phyloP scores from a whole-genome alignment of 2,888 invertebrate species.

The Trichopoda pennipes region DNA sequence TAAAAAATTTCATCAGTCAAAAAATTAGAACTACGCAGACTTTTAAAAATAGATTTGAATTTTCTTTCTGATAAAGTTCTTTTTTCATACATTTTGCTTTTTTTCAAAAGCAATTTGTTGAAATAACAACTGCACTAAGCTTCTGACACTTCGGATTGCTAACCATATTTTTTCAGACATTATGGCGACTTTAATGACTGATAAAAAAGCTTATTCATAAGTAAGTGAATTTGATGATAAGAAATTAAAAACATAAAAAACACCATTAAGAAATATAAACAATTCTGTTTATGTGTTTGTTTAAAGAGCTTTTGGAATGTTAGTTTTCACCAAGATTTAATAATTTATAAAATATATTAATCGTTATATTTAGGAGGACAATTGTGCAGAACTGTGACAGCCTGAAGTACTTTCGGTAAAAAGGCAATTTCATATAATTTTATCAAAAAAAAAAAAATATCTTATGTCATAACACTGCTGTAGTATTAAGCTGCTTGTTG shows the following conservation, averaged over 20 bases:
- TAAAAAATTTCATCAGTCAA: too few relatives aligned
- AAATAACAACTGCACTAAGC: slow-evolving; percentile 11
- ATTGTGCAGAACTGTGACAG: too few relatives aligned
- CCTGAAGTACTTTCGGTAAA: too few relatives aligned
- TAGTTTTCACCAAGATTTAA: neutral
- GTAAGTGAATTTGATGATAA: slow-evolving; percentile 41
- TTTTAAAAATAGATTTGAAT: too few relatives aligned
- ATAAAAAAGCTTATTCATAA: slow-evolving; percentile 62
- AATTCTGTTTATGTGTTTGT: neutral
- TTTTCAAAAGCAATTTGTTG: neutral
- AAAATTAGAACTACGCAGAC: too few relatives aligned
- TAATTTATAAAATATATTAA: neutral
- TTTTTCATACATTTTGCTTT: too few relatives aligned
- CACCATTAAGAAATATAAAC: neutral
- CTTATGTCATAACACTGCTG: too few relatives aligned
- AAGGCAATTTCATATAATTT: too few relatives aligned
- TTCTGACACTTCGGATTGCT: slow-evolving; percentile 28
- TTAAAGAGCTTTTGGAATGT: neutral
- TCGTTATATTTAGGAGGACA: too few relatives aligned
- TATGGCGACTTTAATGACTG: slow-evolving; percentile 74
- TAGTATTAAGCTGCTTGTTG: too few relatives aligned
- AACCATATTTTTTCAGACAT: slow-evolving; percentile 72
- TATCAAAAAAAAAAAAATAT: too few relatives aligned
- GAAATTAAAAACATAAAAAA: slow-evolving; percentile 15
- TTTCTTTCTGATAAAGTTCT: too few relatives aligned